Conservation (phyloP, 2,888 invertebrate species). For the Saturnia japonica region DNA sequence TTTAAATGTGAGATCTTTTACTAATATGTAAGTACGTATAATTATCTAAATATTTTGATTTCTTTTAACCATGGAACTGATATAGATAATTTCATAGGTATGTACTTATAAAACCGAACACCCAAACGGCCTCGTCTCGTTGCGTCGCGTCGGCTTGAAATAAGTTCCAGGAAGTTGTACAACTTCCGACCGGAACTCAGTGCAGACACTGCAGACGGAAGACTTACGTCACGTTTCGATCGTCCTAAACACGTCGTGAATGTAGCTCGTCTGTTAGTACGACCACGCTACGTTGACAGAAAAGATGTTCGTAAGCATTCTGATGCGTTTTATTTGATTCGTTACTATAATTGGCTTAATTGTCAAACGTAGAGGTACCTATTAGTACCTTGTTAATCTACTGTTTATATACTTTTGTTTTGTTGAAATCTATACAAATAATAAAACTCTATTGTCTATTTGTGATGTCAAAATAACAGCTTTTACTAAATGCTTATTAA, state of each 20-base stretch:
- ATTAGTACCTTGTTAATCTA: too few species aligned
- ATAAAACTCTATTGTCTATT: too few species aligned
- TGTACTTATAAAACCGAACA: slow-evolving; percentile 40
- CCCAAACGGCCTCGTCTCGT: slow-evolving; percentile 58
- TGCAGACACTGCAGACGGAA: slow-evolving; percentile 53
- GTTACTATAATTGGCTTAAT: too few species aligned
- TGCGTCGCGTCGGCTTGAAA: slow-evolving; percentile 50
- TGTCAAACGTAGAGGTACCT: too few species aligned
- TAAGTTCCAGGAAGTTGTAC: slow-evolving; percentile 57
- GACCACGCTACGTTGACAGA: not conserved
- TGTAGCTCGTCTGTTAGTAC: slow-evolving; percentile 29
- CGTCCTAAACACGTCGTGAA: slow-evolving; percentile 36
- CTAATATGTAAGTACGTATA: too few species aligned
- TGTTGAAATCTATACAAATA: too few species aligned
- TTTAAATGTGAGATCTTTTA: not conserved
- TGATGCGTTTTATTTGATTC: not conserved
- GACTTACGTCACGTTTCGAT: slow-evolving; percentile 58
- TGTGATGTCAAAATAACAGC: too few species aligned
- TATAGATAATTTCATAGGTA: slow-evolving; percentile 14
- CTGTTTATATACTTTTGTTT: too few species aligned
- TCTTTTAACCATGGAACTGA: not conserved
- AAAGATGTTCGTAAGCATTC: not conserved
- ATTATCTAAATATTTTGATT: not conserved
- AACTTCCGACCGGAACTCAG: slow-evolving; percentile 71
- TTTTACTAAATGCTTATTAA: too few species aligned